A percentile compares a stretch with the other conserved stretches of the same genome.
phyloP scores from a whole-genome alignment of 2,888 invertebrate genomes.

The Parthenolecanium corni region DNA sequence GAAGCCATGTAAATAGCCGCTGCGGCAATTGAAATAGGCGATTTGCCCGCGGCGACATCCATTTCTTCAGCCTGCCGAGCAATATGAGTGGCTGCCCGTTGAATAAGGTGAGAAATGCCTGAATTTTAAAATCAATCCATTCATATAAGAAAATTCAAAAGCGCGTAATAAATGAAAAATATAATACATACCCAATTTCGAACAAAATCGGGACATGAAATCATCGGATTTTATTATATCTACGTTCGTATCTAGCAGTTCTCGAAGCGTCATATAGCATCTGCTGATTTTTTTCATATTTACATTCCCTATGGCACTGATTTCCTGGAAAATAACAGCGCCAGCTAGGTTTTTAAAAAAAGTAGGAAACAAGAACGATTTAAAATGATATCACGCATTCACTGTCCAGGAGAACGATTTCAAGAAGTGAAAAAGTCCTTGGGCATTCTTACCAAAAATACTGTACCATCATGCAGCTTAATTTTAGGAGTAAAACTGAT shows the following conservation, averaged over 20 bases:
- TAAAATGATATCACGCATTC: too few species aligned
- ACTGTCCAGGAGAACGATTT: too few species aligned
- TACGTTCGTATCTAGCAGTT: conserved; percentile 91
- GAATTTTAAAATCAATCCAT: conserved; percentile 3
- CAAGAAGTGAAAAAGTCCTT: too few species aligned
- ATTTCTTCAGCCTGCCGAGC: conserved; percentile 92
- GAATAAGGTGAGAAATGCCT: conserved; percentile 73
- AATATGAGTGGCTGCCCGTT: conserved; percentile 90
- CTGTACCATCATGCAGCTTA: too few species aligned
- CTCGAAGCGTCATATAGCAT: conserved; percentile 93
- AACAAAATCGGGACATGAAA: conserved; percentile 98
- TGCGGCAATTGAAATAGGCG: conserved; percentile 96
- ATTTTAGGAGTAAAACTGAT: too few species aligned
- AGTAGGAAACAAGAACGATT: too few species aligned
- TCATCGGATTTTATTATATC: conserved; percentile 96
- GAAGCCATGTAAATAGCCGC: conserved; percentile 99
- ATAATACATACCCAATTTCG: conserved; percentile 55
- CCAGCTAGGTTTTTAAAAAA: too few species aligned
- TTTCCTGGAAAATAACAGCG: conserved; percentile 53
- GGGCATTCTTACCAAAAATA: too few species aligned
- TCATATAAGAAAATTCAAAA: neutral
- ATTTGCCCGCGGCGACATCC: conserved; percentile 94
- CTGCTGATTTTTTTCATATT: conserved; percentile 98
- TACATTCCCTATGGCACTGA: conserved; percentile 96
- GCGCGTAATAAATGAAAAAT: too few species aligned